Conservation (phyloP, 2,888 invertebrate species). For the Apocheima hispidaria region DNA sequence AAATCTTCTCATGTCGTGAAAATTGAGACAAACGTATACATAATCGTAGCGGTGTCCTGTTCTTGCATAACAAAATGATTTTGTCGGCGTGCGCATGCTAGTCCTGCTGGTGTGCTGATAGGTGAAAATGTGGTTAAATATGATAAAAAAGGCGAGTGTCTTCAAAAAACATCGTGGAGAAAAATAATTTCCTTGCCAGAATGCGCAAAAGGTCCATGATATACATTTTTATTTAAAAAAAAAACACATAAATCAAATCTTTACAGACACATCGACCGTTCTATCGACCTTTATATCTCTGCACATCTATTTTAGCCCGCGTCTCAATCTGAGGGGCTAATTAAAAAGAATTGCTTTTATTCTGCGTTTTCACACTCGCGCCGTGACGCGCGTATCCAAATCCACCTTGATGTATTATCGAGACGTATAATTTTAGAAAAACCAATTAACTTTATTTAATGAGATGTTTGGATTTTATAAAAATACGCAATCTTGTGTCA, state of each 20-base stretch:
- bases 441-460: constrained; percentile 61
- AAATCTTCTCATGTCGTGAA: too few relatives aligned
- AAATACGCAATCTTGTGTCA: constrained; percentile 15
- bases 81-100: too few relatives aligned
- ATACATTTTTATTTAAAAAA: not conserved
- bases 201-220: not conserved
- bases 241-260: constrained; percentile 2
- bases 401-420: constrained; percentile 66
- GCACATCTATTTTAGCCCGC: constrained; percentile 74
- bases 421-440: constrained; percentile 63
- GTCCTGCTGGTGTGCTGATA: too few relatives aligned
- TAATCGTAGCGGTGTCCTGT: too few relatives aligned
- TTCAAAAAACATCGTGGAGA: not conserved
- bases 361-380: constrained; percentile 80
- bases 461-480: constrained; percentile 45
- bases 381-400: constrained; percentile 72
- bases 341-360: constrained; percentile 86
- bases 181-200: not conserved
- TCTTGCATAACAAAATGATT: too few relatives aligned
- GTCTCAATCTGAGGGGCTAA: constrained; percentile 77
- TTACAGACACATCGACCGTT: constrained; percentile 14
- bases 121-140: too few relatives aligned
- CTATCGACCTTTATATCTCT: constrained; percentile 27
- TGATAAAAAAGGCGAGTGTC: too few relatives aligned
- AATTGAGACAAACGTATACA: too few relatives aligned